Base-by-base conservation (phyloP, 1,140 invertebrate genomes). In the Schlechtendalia chinensis region DNA sequence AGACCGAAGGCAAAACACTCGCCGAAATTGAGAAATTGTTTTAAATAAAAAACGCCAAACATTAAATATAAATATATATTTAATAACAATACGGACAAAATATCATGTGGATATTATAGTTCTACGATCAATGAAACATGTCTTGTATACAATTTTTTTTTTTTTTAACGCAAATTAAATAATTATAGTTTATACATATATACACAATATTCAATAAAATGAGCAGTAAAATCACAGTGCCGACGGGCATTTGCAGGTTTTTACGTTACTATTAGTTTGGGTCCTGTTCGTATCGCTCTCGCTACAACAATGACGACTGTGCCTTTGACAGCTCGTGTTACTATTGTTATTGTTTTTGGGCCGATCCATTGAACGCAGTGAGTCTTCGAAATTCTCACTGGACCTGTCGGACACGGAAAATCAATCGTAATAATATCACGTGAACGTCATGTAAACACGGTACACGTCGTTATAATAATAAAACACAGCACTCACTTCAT, bases 1-100 rank as follows among this genome's bases (percentile, higher is more conserved):
- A 84, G 47, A 83, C 82, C 4, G 82, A 84, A 81, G 83, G 82
- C 0, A 84, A 82, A 74, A 82, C 83, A 5, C 80, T 84, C 10
- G 45, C 81, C 17, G 83, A 83, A 24, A 83, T 84, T 29, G 82
- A 83, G 61, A 61, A 82, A 5, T 72, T 77, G 69, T 83, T 77
- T 47, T 32, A 24, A 16, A 72, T 4, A 11, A 29, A 50, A 72
- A 54, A 29, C 22, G 22, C 0, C 0, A 69, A 17, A 69, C 24
- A 50, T n/a, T 3, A 10, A 19, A 24, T 5, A 8, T 12, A 8
- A 50, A 50, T 50, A 50, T 8, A 50, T 50, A 12, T 12, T 10
- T 50, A 50, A 50, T 50, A 50, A 12, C 14, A 12, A 50, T 4
- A 50, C 14, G 8, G 5, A 50, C 5, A 50, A 6, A 50, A 50